These are phyloP conservation scores for Phalloptychus januarius DNA, from an alignment of 2,797 vertebrate genomes.

Conservation along the genomic window DNA sequence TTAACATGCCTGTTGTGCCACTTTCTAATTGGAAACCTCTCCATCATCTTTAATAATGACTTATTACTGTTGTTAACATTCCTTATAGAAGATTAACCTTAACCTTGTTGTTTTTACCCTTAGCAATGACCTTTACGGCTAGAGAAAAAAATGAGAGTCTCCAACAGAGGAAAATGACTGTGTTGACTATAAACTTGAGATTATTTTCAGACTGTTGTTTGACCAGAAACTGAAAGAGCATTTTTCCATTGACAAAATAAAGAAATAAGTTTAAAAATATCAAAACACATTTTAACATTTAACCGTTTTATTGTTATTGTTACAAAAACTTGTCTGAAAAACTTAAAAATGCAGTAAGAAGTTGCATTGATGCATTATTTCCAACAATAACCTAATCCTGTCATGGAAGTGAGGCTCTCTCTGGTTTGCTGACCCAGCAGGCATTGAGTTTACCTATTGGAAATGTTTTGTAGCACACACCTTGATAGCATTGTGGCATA, in stretches of 20 bases:
- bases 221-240: slow-evolving; percentile 1
- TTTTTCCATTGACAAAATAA: not conserved
- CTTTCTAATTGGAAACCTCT: slow-evolving; percentile 24
- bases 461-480: not conserved
- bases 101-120: slow-evolving; percentile 38
- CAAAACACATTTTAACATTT: not conserved
- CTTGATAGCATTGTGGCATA: not conserved
- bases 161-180: not conserved
- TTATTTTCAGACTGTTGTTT: not conserved
- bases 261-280: too few species aligned
- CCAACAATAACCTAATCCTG: too few species aligned
- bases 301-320: not conserved
- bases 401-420: too few species aligned
- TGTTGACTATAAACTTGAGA: not conserved
- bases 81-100: slow-evolving; percentile 42
- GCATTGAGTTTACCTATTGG: not conserved
- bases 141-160: not conserved
- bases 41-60: slow-evolving; percentile 40
- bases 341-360: not conserved
- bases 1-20: slow-evolving; percentile 14
- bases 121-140: slow-evolving; percentile 36
- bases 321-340: not conserved
- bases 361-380: too few species aligned
- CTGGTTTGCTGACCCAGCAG: too few species aligned
- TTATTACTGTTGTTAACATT: slow-evolving; percentile 38